Base-by-base conservation (phyloP, 2,797 vertebrate species). In the Megalops cyprinoides region DNA sequence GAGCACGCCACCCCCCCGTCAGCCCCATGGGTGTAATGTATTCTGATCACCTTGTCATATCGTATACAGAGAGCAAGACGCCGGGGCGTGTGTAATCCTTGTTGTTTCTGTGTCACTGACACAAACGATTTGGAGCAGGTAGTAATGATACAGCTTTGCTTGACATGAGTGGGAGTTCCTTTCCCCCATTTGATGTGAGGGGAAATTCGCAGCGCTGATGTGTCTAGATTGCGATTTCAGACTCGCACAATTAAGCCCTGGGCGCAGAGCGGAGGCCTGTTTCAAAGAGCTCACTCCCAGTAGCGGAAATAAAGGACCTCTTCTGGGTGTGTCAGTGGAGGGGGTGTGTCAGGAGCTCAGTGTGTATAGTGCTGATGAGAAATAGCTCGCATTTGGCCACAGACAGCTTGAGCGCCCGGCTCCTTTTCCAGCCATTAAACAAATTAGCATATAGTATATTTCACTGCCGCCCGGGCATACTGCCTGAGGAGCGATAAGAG, bases 391-490 rank as follows among this genome's bases (percentile, higher is more conserved):
- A 23, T 74, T 49, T 10, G 44, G 42, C 71, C 10, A 49, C 20
- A 71, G 67, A 49, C 71, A 74, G 71, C 71, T 37, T 48, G 25
- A 74, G 39, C 39, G 42, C 71, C 46, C n/a, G n/a, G 25, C 7
- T 74, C 4, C 71, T 74, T 74, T 49, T 74, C 71, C 46, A 74
- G 51, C 51, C 74, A 49, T 55, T 76, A 48, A 55, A 14, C 48
- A 49, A 76, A 76, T 53, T 76, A 55, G 74, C 51, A 53, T 76
- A 20, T 37, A 28, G 67, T 71, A 37, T 53, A 76, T 76, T 76
- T 76, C 48, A 76, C 31, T 23, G 12, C 31, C 31, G 74, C 49
- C 74, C 6, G 6, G 25, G 46, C 37, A 42, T 39, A 7, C 67
- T 71, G 67, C 67, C 67, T 71, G 42, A 71, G 67, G 67, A 71